Percentiles rank a stretch among this genome's conserved stretches.
Evolutionary conservation across 2,797 vertebrate genomes (phyloP).

Genomic region (Ficedula albicollis): DNA sequence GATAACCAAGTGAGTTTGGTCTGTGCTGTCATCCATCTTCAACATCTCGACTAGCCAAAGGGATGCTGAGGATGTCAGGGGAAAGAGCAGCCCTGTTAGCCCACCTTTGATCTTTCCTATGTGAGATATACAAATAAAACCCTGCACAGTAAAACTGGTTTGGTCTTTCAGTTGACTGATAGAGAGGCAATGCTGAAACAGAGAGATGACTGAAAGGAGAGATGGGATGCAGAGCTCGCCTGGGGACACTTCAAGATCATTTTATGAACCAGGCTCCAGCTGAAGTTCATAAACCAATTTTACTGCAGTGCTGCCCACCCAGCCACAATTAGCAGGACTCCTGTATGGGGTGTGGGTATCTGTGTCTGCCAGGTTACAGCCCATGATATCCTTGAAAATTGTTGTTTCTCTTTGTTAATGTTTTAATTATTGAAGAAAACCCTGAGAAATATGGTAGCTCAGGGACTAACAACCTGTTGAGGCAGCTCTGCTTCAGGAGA

Average conservation of each 20-base stretch:
- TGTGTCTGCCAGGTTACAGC: neutral
- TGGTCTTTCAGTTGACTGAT: neutral
- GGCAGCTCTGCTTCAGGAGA: neutral
- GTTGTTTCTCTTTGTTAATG: neutral
- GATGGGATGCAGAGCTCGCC: fast-evolving
- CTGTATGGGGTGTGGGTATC: neutral
- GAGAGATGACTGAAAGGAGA: neutral
- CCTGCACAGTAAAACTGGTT: neutral
- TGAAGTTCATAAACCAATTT: neutral
- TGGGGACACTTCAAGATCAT: neutral
- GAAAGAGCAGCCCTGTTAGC: neutral
- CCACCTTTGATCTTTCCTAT: slow-evolving; percentile 30
- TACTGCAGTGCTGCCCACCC: neutral
- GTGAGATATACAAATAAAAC: neutral
- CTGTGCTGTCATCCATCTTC: neutral
- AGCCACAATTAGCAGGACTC: neutral
- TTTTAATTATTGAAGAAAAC: neutral
- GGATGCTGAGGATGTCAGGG: neutral
- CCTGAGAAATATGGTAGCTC: neutral
- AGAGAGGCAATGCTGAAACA: neutral
- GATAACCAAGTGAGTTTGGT: neutral
- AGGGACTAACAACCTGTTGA: neutral
- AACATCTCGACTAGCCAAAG: neutral
- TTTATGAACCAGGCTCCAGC: neutral
- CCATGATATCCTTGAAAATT: neutral